Conservation (phyloP, 2,113 vertebrate genomes). For the Saccopteryx leptura region DNA sequence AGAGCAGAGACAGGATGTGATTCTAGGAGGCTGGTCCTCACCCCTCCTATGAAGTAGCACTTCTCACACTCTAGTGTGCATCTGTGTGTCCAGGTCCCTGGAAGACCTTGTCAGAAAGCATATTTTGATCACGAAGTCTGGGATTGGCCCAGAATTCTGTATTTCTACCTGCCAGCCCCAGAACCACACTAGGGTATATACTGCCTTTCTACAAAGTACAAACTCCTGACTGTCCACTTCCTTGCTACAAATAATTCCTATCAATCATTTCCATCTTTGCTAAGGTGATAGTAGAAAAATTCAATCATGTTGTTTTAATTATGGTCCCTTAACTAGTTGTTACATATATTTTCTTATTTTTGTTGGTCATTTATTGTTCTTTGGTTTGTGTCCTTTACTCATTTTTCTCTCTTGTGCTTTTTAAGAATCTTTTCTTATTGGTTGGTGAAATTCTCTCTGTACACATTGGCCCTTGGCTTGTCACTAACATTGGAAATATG, state of each 20-base stretch:
- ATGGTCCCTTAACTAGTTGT: background rate
- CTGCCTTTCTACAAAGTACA: background rate
- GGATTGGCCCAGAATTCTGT: background rate
- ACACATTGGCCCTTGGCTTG: background rate
- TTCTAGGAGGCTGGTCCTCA: background rate
- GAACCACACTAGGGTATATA: no score
- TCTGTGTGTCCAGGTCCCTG: fast-evolving
- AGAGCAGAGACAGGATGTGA: background rate
- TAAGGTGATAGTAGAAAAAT: background rate
- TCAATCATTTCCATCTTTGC: background rate
- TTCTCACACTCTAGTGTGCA: background rate
- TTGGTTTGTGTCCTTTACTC: background rate
- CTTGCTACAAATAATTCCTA: background rate
- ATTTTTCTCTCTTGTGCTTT: background rate
- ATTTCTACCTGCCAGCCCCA: background rate
- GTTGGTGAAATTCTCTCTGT: background rate
- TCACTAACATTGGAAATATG: background rate
- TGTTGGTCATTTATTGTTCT: background rate
- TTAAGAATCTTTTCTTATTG: background rate
- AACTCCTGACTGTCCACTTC: background rate
- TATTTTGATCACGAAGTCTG: background rate
- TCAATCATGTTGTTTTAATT: background rate
- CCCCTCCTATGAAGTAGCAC: background rate
- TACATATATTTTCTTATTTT: background rate
- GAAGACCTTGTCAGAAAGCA: background rate